Evolutionary conservation across 2,888 invertebrate genomes (phyloP), one percentile per base, ranked within the genome.

Genomic region (Epistrophella euchroma): DNA sequence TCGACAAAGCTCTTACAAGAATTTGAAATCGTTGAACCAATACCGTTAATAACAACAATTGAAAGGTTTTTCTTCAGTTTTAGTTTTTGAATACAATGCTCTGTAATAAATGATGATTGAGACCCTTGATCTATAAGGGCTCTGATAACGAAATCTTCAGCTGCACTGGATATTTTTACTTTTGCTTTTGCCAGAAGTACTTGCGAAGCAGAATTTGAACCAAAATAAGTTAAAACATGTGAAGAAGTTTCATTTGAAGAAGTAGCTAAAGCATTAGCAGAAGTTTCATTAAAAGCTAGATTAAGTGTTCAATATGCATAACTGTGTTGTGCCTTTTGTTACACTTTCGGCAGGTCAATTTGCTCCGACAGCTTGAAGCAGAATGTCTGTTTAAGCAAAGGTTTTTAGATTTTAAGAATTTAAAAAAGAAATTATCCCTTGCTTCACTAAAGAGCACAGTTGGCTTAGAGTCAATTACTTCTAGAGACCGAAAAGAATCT

Each of bases 251-350:
- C 10, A 50, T 50, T 50, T 50, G 13, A 50, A 50, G 50, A 50
- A 11, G 5, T 5, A 22, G 22, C 22, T 22, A 22, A 2, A 5
- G 50, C 22, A 22, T 13, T 4, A 11, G 22, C 19, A 50, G 22
- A 3, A 22, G 11, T 50, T 2, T 50, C 22, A 13, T 50, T 50
- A 0, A 19, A 19, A 11, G 11, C 4, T 19, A 19, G 47, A 4
- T 19, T 47, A 9, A 47, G 35, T 70, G 4, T 11, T 25, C 43
- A 56, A 56, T 56, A 43, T 43, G 32, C 55, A 56, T 71, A 1
- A 55, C 5, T 4, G 56, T 56, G 32, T 71, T 28, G 15, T 71
- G 71, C 22, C 43, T 25, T 32, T 25, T 71, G 19, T 40, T 71
- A 4, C 56, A 71, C 5, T 56, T 56, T 7, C 43, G 17, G 22